A percentile compares a stretch with the other conserved stretches of the same genome.
phyloP scores from a whole-genome alignment of 1,140 invertebrate species.

The Pectinophora gossypiella region DNA sequence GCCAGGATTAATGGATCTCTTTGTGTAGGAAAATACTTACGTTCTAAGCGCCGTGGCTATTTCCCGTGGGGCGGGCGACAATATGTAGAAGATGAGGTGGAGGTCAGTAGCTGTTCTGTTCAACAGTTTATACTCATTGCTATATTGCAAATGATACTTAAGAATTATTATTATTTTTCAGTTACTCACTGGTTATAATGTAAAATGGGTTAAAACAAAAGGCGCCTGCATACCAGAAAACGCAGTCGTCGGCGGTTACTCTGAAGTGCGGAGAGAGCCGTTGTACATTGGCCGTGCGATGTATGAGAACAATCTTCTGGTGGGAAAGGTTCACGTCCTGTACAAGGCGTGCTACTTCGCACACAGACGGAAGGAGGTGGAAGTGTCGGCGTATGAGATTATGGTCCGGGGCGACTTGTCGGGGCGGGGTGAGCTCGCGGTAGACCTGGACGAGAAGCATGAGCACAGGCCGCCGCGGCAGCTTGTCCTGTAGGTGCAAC shows the following conservation, averaged over 20 bases:
- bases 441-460: no score
- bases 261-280: slow-evolving; percentile 66
- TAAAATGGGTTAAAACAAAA: slow-evolving; percentile 32
- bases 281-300: slow-evolving; percentile 83
- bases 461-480: no score
- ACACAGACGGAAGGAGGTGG: slow-evolving; percentile 11
- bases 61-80: slow-evolving; percentile 83
- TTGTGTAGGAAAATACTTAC: slow-evolving; percentile 82
- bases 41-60: slow-evolving; percentile 79
- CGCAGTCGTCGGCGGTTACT: slow-evolving; percentile 35
- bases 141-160: background rate
- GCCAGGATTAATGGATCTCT: slow-evolving; percentile 77
- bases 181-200: slow-evolving; percentile 52
- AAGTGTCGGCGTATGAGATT: slow-evolving; percentile 17
- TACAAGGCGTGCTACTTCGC: slow-evolving; percentile 25
- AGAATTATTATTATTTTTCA: slow-evolving; percentile 24
- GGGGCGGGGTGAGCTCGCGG: no score
- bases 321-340: slow-evolving; percentile 81
- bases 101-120: background rate
- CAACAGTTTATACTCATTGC: background rate
- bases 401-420: slow-evolving; percentile 7
- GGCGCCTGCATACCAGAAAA: slow-evolving; percentile 34
- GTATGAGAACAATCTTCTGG: slow-evolving; percentile 80
- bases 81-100: slow-evolving; percentile 70
- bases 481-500: no score